These are phyloP conservation scores for Chloroclysta siterata DNA, from an alignment of 2,888 invertebrate species.

Conservation along the genomic window DNA sequence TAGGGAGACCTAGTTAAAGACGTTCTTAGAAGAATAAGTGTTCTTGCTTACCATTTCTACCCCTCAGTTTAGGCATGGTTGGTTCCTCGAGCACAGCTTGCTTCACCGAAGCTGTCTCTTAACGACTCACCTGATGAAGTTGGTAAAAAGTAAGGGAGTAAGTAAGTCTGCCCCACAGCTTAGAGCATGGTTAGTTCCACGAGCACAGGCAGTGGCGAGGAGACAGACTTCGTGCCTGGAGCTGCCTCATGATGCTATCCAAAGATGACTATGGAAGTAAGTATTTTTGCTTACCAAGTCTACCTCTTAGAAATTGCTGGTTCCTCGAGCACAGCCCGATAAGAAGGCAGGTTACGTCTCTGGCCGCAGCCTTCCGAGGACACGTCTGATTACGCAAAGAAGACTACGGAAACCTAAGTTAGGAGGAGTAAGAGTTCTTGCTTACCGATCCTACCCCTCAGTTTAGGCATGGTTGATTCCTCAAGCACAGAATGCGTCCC, in stretches of 20 bases:
- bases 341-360: slow-evolving; percentile 66
- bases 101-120: no score
- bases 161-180: no score
- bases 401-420: slow-evolving; percentile 58
- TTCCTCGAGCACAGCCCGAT: slow-evolving; percentile 86
- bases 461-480: no score
- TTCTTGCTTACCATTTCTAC: no score
- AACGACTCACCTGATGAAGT: slow-evolving; percentile 27
- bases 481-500: no score
- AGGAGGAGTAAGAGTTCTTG: slow-evolving; percentile 55
- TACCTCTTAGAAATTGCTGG: slow-evolving; percentile 83
- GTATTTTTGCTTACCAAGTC: slow-evolving; percentile 60
- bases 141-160: no score
- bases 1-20: slow-evolving; percentile 14
- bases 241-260: slow-evolving; percentile 47
- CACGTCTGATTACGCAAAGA: slow-evolving; percentile 74
- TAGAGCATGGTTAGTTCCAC: no score
- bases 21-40: slow-evolving; percentile 78
- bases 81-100: no score
- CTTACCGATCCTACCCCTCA: no score
- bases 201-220: slow-evolving; percentile 85
- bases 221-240: slow-evolving; percentile 82
- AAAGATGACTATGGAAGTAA: no score
- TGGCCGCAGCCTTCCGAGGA: slow-evolving; percentile 76
- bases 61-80: slow-evolving; percentile 43